Base-by-base conservation (phyloP, 2,113 vertebrate genomes). In the Aptenodytes forsteri region DNA sequence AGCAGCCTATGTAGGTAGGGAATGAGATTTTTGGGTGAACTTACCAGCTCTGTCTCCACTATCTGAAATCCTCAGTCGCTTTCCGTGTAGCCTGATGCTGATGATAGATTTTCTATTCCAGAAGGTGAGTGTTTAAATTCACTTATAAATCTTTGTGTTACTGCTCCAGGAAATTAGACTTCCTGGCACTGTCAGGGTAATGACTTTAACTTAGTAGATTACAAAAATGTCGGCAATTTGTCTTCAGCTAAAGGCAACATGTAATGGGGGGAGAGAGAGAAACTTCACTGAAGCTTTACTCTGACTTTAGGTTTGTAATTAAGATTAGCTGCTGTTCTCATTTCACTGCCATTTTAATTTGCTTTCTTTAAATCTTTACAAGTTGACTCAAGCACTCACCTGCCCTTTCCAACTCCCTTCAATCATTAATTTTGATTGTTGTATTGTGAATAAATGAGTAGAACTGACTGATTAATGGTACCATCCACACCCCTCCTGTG, bases 131-230 rank as follows among this genome's bases (percentile, higher is more conserved):
- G 84, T 86, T 96, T 91, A 95, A 97, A 96, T 91, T 95, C 81
- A 54, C 87, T 88, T 97, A 96, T 94, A 96, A 97, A 96, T 97
- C 97, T 96, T 94, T 90, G 71, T 96, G 87, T 94, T 97, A 93
- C 78, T 95, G 97, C 97, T 96, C 59, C 78, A 93, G 95, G 96
- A 96, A 97, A 94, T 96, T 83, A 96, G 96, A 95, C 95, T 97
- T 97, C 94, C 97, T 97, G 94, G 94, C 87, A 83, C 87, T 94
- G 94, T 96, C 93, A 93, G 71, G 54, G 87, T 97, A 97, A 97
- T 95, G 95, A 96, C 93, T 97, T 96, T 91, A 97, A 94, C 93
- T 85, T 88, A 91, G 93, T 95, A 94, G 95, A 96, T 97, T 97
- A 97, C 94, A 73, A 86, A 96, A 96, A 94, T 86, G 87, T 70